phyloP scores from a whole-genome alignment of 2,113 vertebrate species.

The Anguilla rostrata region DNA sequence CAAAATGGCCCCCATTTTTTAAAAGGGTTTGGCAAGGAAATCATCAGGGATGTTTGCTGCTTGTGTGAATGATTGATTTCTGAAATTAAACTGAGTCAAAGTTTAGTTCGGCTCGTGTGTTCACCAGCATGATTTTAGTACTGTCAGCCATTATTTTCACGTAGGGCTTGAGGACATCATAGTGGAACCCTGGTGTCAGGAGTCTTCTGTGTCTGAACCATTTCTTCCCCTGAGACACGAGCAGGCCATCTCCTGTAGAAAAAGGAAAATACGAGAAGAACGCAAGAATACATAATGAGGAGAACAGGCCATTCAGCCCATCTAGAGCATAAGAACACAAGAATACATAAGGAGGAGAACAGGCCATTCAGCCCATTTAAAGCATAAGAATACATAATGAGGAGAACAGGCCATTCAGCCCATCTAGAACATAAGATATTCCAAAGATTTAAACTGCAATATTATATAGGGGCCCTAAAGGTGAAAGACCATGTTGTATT shows the following conservation, averaged over 20 bases:
- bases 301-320: too few relatives aligned
- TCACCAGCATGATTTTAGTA: constrained; percentile 77
- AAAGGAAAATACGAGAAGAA: neutral
- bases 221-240: constrained; percentile 72
- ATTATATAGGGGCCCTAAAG: too few relatives aligned
- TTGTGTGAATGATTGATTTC: neutral
- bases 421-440: too few relatives aligned
- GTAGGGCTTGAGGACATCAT: constrained; percentile 80
- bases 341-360: too few relatives aligned
- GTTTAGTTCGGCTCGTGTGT: neutral
- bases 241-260: constrained; percentile 73
- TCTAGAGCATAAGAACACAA: too few relatives aligned
- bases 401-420: too few relatives aligned
- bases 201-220: constrained; percentile 81
- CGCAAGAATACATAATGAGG: neutral
- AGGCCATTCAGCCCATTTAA: too few relatives aligned
- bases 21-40: neutral
- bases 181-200: constrained; percentile 86
- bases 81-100: neutral
- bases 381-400: too few relatives aligned
- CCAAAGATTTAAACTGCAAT: too few relatives aligned
- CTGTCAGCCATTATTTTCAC: constrained; percentile 74
- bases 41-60: too few relatives aligned
- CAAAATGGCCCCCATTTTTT: neutral
- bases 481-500: too few relatives aligned